Evolutionary conservation across 2,797 vertebrate species (phyloP), one percentile per base, ranked within the genome.

Genomic region (Sparus aurata): DNA sequence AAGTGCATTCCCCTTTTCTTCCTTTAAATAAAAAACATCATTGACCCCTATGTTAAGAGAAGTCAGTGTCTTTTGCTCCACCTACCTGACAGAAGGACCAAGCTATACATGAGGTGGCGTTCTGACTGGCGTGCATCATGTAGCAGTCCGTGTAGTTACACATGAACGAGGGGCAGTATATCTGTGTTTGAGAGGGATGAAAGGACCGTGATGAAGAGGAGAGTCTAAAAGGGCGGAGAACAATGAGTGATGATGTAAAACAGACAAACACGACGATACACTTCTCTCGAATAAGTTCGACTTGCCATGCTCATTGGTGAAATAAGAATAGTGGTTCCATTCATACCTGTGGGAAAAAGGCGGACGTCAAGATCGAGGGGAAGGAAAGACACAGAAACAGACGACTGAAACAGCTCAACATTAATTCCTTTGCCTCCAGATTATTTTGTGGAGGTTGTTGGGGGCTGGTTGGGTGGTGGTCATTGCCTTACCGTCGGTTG

Each of bases 91-190:
- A 96, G 22, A 12, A 85, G 43, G 2, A 12, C 16, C 20, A 59
- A 57, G 63, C 0, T 17, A 22, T 0, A 75, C 95, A 96, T 2
- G 0, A 0, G 11, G 76, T 90, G n/a, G 22, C 3, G 7, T 89
- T 94, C 41, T 61, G 47, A 69, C 61, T 93, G 52, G 5, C 80
- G 85, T 92, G 95, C 82, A 86, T 87, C 5, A 47, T 69, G 78
- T 93, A 92, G 84, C 95, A 96, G 43, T 89, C 73, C 1, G 93
- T 87, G 59, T 77, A 82, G 67, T 93, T 93, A 73, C 96, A 96
- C 43, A 7, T 82, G 63, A 95, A 95, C 2, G 87, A 79, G 22
- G 83, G 94, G 64, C 96, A 96, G 73, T 69, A 81, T 2, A 94
- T 67, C 94, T 95, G 80, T 68, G 57, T 69, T 41, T 60, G 65